Evolutionary conservation across 2,888 invertebrate species (phyloP).

Genomic region (Julus scandinavius): DNA sequence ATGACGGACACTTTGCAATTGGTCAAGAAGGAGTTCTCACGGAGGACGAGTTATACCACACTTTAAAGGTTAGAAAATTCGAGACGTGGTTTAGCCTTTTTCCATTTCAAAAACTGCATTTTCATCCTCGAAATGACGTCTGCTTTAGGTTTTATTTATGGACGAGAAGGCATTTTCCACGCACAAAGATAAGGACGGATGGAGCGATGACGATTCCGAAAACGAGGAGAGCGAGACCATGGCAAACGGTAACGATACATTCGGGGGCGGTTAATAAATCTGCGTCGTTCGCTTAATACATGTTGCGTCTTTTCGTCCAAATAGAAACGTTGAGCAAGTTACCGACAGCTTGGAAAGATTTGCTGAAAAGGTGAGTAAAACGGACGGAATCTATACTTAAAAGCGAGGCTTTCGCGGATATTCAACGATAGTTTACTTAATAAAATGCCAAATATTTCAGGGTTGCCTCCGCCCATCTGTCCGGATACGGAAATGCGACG

Average conservation of each 20-base stretch:
- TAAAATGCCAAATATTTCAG: neutral
- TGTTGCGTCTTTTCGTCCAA: neutral
- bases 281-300: too few species aligned
- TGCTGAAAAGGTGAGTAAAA: conserved; percentile 25
- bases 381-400: too few species aligned
- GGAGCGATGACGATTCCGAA: conserved; percentile 51
- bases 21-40: conserved; percentile 45
- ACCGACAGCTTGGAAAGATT: conserved; percentile 43
- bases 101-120: too few species aligned
- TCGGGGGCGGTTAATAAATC: too few species aligned
- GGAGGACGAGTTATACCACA: conserved; percentile 49
- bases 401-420: too few species aligned
- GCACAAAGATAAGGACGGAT: conserved; percentile 44
- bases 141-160: conserved; percentile 26
- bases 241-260: neutral
- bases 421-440: too few species aligned
- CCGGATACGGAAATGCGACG: neutral
- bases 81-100: too few species aligned
- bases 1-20: conserved; percentile 36
- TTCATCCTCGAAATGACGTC: too few species aligned
- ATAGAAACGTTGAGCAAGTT: conserved; percentile 3
- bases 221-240: neutral
- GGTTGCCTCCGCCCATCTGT: neutral
- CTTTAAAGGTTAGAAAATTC: conserved; percentile 17
- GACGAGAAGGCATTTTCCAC: neutral